Evolutionary conservation across 2,113 vertebrate genomes (phyloP).

Genomic region (Aphyosemion australe): DNA sequence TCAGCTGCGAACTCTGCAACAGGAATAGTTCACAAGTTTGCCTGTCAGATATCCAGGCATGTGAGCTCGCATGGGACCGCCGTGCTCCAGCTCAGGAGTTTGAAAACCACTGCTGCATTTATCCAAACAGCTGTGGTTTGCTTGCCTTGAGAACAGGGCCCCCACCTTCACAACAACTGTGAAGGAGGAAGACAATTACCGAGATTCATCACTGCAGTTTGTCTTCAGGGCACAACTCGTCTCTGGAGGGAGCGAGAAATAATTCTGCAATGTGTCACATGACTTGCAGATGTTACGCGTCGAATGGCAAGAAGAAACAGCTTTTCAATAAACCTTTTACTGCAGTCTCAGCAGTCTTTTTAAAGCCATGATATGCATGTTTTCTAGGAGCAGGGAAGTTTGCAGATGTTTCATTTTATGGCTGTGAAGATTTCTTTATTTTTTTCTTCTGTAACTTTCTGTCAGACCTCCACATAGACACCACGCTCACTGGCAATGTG

Average conservation of each 20-base stretch:
- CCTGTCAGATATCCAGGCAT: constrained; percentile 23
- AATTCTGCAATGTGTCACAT: constrained; percentile 56
- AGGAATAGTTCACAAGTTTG: constrained; percentile 10
- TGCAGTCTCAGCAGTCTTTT: constrained; percentile 47
- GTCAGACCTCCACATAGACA: not conserved
- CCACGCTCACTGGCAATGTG: not conserved
- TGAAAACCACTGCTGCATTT: constrained; percentile 36
- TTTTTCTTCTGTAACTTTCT: constrained; percentile 13
- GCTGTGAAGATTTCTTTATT: constrained; percentile 12
- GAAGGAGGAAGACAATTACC: constrained; percentile 57
- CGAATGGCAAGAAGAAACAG: constrained; percentile 40
- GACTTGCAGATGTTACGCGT: constrained; percentile 69
- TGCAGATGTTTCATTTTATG: constrained; percentile 43
- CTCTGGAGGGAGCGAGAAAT: constrained; percentile 48
- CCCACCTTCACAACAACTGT: constrained; percentile 30
- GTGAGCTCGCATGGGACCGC: not conserved
- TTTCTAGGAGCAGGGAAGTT: constrained; percentile 7
- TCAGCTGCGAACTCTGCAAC: constrained; percentile 7
- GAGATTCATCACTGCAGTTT: constrained; percentile 72
- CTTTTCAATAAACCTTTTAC: constrained; percentile 47
- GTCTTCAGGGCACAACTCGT: constrained; percentile 63
- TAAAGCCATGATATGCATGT: constrained; percentile 35
- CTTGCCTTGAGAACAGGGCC: constrained; percentile 31
- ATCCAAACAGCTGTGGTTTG: constrained; percentile 50
- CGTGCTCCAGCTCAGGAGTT: constrained; percentile 4